phyloP scores from a whole-genome alignment of 2,888 invertebrate species.

The Lycaena phlaeas region DNA sequence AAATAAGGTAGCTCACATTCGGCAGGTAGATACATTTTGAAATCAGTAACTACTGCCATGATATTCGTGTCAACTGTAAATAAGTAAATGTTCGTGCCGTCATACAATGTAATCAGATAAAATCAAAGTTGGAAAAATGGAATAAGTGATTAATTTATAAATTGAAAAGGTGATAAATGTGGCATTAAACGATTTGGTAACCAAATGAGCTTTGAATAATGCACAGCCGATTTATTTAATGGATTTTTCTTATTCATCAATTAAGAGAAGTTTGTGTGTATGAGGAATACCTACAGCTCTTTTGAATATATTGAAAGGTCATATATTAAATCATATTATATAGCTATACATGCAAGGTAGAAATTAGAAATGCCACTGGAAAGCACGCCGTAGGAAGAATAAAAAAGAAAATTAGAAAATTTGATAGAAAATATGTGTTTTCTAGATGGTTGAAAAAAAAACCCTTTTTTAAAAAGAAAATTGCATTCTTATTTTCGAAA shows the following conservation, averaged over 20 bases:
- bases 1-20: constrained; percentile 25
- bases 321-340: too few species aligned
- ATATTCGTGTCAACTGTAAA: constrained; percentile 16
- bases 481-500: too few species aligned
- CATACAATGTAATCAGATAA: constrained; percentile 16
- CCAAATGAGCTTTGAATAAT: too few species aligned
- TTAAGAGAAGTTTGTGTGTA: too few species aligned
- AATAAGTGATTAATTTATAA: background rate
- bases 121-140: constrained; percentile 16
- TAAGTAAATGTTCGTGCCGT: constrained; percentile 17
- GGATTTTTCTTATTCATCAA: background rate
- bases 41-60: constrained; percentile 9
- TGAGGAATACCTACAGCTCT: background rate
- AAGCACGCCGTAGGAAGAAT: too few species aligned
- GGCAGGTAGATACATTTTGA: constrained; percentile 3
- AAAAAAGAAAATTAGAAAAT: too few species aligned
- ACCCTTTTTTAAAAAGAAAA: too few species aligned
- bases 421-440: too few species aligned
- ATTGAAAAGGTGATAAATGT: background rate
- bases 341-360: too few species aligned
- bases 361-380: too few species aligned
- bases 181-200: background rate
- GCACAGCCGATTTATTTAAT: constrained; percentile 5
- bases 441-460: too few species aligned
- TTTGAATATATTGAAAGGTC: too few species aligned